phyloP scores from a whole-genome alignment of 2,888 invertebrate genomes.

The Lathronympha strigana region DNA sequence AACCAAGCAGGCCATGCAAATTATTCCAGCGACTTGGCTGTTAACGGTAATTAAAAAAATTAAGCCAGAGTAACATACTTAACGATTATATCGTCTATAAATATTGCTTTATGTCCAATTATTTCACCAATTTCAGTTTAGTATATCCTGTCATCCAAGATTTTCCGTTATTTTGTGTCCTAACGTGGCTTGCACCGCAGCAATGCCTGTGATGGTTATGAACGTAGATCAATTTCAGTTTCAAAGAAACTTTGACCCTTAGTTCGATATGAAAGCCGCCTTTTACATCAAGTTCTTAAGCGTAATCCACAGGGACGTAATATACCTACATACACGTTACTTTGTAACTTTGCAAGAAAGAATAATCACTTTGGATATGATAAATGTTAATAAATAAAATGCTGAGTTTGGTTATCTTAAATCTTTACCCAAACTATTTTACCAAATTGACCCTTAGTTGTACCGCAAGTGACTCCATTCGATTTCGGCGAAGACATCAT shows the following conservation, averaged over 20 bases:
- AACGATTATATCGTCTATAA: neutral
- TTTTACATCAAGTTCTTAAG: neutral
- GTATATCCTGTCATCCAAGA: constrained; percentile 84
- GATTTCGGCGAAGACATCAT: constrained; percentile 89
- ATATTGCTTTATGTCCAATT: constrained; percentile 1
- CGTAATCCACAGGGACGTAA: neutral
- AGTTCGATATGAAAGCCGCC: neutral
- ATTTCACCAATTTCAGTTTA: constrained; percentile 16
- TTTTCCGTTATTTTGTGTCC: constrained; percentile 69
- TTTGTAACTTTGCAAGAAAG: neutral
- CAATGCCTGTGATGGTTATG: neutral
- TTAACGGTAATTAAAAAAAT: constrained; percentile 85
- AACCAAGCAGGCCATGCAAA: constrained; percentile 88
- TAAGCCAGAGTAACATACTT: constrained; percentile 9
- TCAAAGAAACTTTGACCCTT: neutral
- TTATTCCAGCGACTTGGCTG: constrained; percentile 86
- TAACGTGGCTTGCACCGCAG: neutral
- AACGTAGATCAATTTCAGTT: neutral
- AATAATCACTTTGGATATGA: neutral
- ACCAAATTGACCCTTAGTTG: constrained; percentile 78
- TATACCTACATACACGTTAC: neutral
- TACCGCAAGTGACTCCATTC: constrained; percentile 91
- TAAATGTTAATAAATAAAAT: no score
- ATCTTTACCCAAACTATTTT: constrained; percentile 22
- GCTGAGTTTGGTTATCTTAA: neutral